phyloP scores from a whole-genome alignment of 2,888 invertebrate genomes.

The Morpho helenor region DNA sequence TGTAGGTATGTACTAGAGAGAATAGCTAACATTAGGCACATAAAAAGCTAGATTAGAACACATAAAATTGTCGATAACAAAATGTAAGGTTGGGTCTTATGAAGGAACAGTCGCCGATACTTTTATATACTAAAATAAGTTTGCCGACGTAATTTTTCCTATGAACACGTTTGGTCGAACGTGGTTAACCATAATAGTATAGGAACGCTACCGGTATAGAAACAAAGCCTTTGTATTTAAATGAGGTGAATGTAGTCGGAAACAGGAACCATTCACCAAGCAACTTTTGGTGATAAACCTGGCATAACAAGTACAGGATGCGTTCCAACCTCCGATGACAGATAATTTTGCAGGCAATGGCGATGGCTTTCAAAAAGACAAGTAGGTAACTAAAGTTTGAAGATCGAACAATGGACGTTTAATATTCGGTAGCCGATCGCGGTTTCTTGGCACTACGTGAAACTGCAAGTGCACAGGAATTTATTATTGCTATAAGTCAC shows the following conservation, averaged over 20 bases:
- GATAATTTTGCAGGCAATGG: slow-evolving; percentile 1
- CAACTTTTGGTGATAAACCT: slow-evolving; percentile 34
- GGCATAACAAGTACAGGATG: slow-evolving; percentile 27
- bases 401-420: slow-evolving; percentile 53
- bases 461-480: slow-evolving; percentile 77
- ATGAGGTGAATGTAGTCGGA: slow-evolving; percentile 55
- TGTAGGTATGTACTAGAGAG: too few relatives aligned
- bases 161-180: slow-evolving; percentile 35
- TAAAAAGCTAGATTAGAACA: too few relatives aligned
- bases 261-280: slow-evolving; percentile 56
- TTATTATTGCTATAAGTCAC: slow-evolving; percentile 61
- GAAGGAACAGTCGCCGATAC: too few relatives aligned
- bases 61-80: too few relatives aligned
- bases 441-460: slow-evolving; percentile 70
- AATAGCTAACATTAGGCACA: too few relatives aligned
- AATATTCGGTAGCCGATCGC: slow-evolving; percentile 66
- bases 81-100: too few relatives aligned
- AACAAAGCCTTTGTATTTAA: slow-evolving; percentile 58
- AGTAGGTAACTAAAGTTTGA: slow-evolving; percentile 9
- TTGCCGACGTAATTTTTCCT: background rate
- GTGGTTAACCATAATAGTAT: slow-evolving; percentile 28
- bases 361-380: background rate
- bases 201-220: slow-evolving; percentile 42
- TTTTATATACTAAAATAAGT: background rate
- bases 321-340: slow-evolving; percentile 5